Conservation (phyloP, 2,113 vertebrate genomes). For the Chroicocephalus ridibundus region DNA sequence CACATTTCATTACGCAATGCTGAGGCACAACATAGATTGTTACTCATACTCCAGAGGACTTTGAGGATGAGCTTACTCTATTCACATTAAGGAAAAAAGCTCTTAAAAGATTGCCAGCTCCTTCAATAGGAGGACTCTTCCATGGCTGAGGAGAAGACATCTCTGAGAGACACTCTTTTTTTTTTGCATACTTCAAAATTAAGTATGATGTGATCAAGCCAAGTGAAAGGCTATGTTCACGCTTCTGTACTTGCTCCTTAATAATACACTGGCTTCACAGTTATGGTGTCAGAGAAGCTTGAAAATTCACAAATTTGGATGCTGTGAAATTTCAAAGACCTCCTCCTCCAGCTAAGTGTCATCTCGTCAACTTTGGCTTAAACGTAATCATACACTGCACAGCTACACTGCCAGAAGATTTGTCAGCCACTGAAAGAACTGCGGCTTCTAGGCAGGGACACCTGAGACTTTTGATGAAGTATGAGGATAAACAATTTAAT, state of each 20-base stretch:
- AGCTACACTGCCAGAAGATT: background rate
- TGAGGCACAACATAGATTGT: background rate
- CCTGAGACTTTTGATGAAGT: constrained; percentile 43
- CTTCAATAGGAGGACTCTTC: background rate
- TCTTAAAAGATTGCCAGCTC: background rate
- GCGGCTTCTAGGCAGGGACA: background rate
- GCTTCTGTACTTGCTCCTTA: background rate
- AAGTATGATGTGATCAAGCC: background rate
- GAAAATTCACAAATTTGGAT: background rate
- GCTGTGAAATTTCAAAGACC: background rate
- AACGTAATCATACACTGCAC: background rate
- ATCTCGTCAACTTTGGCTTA: background rate
- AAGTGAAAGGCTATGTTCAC: background rate
- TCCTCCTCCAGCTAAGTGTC: background rate
- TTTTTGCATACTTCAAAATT: background rate
- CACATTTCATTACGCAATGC: background rate
- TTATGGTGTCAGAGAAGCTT: background rate
- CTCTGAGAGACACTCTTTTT: background rate
- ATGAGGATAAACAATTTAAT: constrained; percentile 57
- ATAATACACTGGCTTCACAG: background rate
- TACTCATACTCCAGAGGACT: background rate
- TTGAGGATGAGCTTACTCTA: background rate
- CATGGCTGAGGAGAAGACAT: background rate
- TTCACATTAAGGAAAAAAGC: background rate
- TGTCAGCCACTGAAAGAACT: background rate